Conservation (phyloP, 2,113 vertebrate species). For the Prunella fulvescens region DNA sequence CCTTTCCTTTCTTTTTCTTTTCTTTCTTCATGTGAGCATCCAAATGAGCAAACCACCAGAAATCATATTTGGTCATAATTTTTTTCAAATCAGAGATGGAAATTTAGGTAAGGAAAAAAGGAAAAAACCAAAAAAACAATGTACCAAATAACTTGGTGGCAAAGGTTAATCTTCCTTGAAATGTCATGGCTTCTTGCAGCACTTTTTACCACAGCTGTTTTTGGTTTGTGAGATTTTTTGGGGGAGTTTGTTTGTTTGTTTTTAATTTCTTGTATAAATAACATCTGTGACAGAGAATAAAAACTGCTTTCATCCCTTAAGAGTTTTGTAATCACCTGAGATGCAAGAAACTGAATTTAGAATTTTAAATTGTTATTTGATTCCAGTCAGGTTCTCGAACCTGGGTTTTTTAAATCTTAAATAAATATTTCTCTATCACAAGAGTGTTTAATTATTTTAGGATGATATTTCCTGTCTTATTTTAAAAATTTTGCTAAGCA, state of each 20-base stretch:
- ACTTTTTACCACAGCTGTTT: neutral
- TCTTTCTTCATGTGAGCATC: too few relatives aligned
- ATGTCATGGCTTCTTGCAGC: neutral
- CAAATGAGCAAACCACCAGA: neutral
- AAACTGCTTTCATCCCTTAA: neutral
- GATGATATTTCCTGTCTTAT: neutral
- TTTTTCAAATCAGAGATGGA: neutral
- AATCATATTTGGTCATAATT: neutral
- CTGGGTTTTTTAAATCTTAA: neutral
- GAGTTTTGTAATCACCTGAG: neutral
- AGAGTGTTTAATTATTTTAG: neutral
- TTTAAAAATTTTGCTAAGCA: neutral
- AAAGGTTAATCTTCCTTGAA: neutral
- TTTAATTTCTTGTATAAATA: neutral
- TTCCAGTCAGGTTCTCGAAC: neutral
- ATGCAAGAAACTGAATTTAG: neutral
- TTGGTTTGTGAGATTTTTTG: neutral
- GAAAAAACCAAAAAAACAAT: neutral
- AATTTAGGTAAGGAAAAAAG: neutral
- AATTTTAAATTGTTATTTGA: neutral
- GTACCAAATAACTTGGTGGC: neutral
- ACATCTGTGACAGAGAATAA: neutral
- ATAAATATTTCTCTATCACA: neutral
- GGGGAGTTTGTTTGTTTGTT: neutral
- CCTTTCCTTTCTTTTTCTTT: too few relatives aligned